Evolutionary conservation across 2,797 vertebrate species (phyloP), one percentile per base, ranked within the genome.

Genomic region (Sebastes kiyomatsui): DNA sequence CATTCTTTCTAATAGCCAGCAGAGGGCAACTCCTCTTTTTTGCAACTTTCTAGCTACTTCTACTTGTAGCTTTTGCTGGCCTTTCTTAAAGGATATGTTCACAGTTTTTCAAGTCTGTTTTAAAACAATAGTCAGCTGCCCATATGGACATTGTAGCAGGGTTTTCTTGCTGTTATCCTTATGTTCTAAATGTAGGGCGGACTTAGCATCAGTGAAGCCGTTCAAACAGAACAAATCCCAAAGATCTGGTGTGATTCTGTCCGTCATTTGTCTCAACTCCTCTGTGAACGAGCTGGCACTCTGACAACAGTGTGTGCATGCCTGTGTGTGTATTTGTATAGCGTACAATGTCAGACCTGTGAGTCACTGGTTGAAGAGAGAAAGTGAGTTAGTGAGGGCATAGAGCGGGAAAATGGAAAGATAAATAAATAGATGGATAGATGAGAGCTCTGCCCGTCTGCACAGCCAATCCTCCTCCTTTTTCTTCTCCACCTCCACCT

Each of bases 371-470:
- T 66, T 65, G 79, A 73, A 80, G 80, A 79, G 60, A 27, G 38
- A 72, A 49, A 70, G 59, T 54, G 75, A 89, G 81, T 82, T 82
- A 73, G 66, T 75, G 88, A 83, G 67, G 77, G 71, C 71, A 84
- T 62, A 25, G 68, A 81, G 87, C 32, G 38, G 66, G 65, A 72
- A 86, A 81, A 89, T 84, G 75, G 77, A 79, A 70, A 7, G 62
- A 87, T 80, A 78, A 79, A 87, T 77, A 84, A 67, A 84, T 82
- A 77, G 66, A 84, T 78, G 87, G 72, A 79, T 72, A 81, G 83
- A 81, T 87, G 72, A 79, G 61, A 66, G 54, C 22, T 78, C 54
- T 67, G 20, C 46, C 71, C 18, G 16, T 82, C 76, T 56, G 54
- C 73, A 64, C 35, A 68, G 79, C 28, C 58, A 64, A 69, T 74